phyloP scores from a whole-genome alignment of 2,113 vertebrate genomes.

The Oncorhynchus clarkii region DNA sequence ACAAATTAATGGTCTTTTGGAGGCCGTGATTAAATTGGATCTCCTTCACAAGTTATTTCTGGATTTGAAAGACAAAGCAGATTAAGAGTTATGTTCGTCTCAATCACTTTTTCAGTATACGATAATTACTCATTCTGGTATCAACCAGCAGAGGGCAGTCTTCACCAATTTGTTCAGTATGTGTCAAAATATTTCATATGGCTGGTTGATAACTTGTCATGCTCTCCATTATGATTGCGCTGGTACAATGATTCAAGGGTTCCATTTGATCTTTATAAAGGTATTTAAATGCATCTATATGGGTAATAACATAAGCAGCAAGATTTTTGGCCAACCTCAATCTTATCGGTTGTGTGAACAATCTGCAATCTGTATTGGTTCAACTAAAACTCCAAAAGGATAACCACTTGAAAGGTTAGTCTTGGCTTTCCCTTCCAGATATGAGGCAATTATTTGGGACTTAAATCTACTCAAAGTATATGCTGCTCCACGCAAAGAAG shows the following conservation, averaged over 20 bases:
- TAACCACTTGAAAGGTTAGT: not conserved
- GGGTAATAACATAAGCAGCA: not conserved
- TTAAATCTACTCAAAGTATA: too few species aligned
- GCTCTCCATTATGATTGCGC: too few species aligned
- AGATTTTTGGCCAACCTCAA: not conserved
- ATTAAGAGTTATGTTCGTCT: not conserved
- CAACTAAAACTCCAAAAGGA: not conserved
- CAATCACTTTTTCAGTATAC: not conserved
- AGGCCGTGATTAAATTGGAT: not conserved
- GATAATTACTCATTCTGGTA: not conserved
- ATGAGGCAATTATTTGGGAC: not conserved
- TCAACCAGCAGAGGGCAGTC: constrained; percentile 40
- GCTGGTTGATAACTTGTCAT: not conserved
- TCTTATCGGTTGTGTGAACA: not conserved
- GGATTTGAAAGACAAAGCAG: not conserved
- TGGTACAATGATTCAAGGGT: not conserved
- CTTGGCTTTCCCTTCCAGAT: not conserved
- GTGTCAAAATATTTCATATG: not conserved
- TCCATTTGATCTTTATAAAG: not conserved
- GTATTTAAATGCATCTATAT: not conserved
- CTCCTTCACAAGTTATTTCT: not conserved
- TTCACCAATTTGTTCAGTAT: not conserved
- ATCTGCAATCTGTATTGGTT: not conserved
- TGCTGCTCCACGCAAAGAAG: too few species aligned
- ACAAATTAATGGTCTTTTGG: not conserved